Conservation (phyloP, 2,797 vertebrate genomes). For the Oreochromis grahami region DNA sequence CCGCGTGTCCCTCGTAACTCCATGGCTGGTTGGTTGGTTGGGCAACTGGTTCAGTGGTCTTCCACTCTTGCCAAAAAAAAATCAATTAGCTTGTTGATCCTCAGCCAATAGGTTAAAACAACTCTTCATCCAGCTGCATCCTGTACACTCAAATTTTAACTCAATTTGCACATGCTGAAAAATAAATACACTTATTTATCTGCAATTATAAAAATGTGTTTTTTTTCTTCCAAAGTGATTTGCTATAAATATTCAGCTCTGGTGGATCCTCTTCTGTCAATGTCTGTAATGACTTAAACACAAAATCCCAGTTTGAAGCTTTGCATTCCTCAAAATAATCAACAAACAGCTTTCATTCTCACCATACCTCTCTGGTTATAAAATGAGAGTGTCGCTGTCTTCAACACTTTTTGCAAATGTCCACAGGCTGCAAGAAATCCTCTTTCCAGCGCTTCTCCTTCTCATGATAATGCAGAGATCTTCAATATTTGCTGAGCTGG, state of each 20-base stretch:
- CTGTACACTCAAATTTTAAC: neutral
- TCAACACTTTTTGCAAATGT: conserved; percentile 25
- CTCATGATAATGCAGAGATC: neutral
- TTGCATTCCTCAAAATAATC: neutral
- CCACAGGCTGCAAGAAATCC: conserved; percentile 28
- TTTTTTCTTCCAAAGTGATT: neutral
- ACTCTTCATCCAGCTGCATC: neutral
- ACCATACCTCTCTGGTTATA: conserved; percentile 1
- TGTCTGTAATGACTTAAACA: neutral
- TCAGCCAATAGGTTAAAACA: neutral
- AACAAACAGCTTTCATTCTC: neutral
- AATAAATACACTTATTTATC: neutral
- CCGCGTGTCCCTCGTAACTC: conserved; percentile 47
- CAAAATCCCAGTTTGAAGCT: neutral
- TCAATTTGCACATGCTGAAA: neutral
- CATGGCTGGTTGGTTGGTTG: conserved; percentile 5
- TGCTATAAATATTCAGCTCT: neutral
- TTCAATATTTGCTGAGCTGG: neutral
- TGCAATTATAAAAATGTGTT: neutral
- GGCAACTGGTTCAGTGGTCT: neutral
- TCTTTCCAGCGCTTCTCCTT: neutral
- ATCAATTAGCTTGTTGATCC: neutral
- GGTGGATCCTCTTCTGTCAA: neutral
- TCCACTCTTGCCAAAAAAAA: neutral
- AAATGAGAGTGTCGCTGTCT: conserved; percentile 6